These are phyloP conservation scores for Gibbula magus DNA, from an alignment of 2,888 invertebrate genomes.

Conservation along the genomic window DNA sequence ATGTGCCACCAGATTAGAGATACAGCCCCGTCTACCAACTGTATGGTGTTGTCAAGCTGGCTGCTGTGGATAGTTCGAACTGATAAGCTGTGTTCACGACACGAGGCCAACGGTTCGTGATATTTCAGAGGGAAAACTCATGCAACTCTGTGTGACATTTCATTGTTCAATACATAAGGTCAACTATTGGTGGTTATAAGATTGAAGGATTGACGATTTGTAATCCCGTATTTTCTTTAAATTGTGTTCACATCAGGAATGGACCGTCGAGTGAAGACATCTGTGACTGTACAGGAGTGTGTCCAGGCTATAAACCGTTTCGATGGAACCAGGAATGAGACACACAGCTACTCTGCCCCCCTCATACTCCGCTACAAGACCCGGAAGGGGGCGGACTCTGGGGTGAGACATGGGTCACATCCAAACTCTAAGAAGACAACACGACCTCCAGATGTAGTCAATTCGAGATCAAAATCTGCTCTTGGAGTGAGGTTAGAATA, in stretches of 20 bases:
- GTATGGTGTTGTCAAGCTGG: too few relatives aligned
- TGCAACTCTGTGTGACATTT: too few relatives aligned
- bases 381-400: neutral
- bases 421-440: neutral
- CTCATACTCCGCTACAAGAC: neutral
- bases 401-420: neutral
- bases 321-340: neutral
- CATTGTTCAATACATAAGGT: too few relatives aligned
- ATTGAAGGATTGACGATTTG: too few relatives aligned
- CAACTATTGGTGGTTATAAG: too few relatives aligned
- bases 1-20: too few relatives aligned
- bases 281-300: neutral
- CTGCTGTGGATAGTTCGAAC: too few relatives aligned
- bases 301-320: neutral
- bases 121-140: too few relatives aligned
- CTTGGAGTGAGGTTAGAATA: neutral
- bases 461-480: neutral
- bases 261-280: neutral
- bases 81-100: too few relatives aligned
- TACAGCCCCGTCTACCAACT: too few relatives aligned
- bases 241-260: neutral
- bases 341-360: neutral
- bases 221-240: too few relatives aligned
- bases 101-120: too few relatives aligned
- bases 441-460: neutral